phyloP scores from a whole-genome alignment of 2,888 invertebrate species.

The Cosmopolites sordidus region DNA sequence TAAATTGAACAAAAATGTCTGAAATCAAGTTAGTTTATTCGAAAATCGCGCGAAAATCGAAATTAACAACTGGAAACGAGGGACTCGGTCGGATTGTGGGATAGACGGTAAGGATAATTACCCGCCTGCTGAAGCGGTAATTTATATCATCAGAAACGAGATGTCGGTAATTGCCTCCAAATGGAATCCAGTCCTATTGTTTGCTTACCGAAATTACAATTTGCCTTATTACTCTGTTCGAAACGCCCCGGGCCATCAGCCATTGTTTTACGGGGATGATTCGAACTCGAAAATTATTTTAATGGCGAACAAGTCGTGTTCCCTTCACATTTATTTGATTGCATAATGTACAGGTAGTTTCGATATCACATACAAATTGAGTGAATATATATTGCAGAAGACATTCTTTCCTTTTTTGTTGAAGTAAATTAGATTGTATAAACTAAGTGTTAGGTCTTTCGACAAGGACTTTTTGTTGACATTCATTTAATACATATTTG shows the following conservation, averaged over 20 bases:
- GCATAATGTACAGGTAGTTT: too few species aligned
- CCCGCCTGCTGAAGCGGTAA: slow-evolving; percentile 46
- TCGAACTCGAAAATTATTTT: slow-evolving; percentile 1
- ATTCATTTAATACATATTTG: too few species aligned
- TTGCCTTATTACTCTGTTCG: slow-evolving; percentile 36
- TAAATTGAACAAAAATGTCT: slow-evolving; percentile 6
- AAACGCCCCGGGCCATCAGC: slow-evolving; percentile 15
- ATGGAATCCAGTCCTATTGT: slow-evolving; percentile 38
- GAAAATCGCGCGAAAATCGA: slow-evolving; percentile 24
- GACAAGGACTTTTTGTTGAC: too few species aligned
- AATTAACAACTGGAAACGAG: slow-evolving; percentile 22
- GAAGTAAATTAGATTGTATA: too few species aligned
- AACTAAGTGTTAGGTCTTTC: too few species aligned
- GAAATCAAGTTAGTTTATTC: slow-evolving; percentile 13
- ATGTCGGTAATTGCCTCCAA: slow-evolving; percentile 44
- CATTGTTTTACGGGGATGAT: slow-evolving; percentile 17
- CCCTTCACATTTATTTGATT: too few species aligned
- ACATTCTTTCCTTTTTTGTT: too few species aligned
- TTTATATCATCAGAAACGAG: slow-evolving; percentile 34
- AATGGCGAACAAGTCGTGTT: too few species aligned
- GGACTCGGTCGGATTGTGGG: slow-evolving; percentile 17
- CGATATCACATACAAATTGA: too few species aligned
- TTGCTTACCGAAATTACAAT: slow-evolving; percentile 47
- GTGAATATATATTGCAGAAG: too few species aligned
- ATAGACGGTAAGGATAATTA: slow-evolving; percentile 21